Percentiles rank a stretch among this genome's conserved stretches.
Evolutionary conservation across 1,140 invertebrate species (phyloP).

Genomic region (Vollenhovia emeryi): DNA sequence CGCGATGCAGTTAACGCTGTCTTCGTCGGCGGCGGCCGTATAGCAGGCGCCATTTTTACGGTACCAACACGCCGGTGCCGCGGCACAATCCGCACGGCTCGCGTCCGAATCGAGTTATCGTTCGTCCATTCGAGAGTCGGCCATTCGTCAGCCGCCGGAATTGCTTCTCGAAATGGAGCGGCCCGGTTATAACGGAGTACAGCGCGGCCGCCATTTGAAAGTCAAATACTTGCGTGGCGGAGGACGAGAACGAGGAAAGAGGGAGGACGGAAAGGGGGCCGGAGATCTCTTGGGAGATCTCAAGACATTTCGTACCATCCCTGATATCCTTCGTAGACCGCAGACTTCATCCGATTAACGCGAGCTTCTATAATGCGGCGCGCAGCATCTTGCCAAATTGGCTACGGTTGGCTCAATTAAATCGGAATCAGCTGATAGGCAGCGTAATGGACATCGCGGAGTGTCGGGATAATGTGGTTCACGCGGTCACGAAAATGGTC

Average conservation of each 20-base stretch:
- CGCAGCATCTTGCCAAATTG: constrained; percentile 73
- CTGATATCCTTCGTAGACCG: constrained; percentile 68
- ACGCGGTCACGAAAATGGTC: neutral
- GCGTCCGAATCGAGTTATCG: constrained; percentile 71
- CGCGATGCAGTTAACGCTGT: neutral
- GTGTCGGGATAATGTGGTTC: neutral
- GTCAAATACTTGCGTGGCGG: constrained; percentile 75
- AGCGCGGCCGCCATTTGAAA: constrained; percentile 78
- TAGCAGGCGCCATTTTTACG: constrained; percentile 24
- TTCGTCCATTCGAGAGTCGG: constrained; percentile 63
- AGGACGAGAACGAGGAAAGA: constrained; percentile 34
- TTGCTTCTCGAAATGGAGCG: constrained; percentile 77
- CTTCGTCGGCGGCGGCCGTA: neutral
- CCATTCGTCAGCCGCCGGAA: constrained; percentile 72
- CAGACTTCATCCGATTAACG: constrained; percentile 79
- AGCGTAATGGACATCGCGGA: constrained; percentile 2
- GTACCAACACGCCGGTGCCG: neutral
- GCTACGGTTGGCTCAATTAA: constrained; percentile 67
- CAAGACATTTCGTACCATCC: constrained; percentile 74
- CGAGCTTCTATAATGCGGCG: constrained; percentile 69
- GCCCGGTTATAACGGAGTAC: constrained; percentile 72
- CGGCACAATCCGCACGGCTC: constrained; percentile 65
- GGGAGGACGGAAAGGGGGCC: neutral
- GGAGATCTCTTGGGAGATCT: constrained; percentile 64
- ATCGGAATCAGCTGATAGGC: constrained; percentile 61